Conservation (phyloP, 2,113 vertebrate genomes). For the Tachycineta bicolor region DNA sequence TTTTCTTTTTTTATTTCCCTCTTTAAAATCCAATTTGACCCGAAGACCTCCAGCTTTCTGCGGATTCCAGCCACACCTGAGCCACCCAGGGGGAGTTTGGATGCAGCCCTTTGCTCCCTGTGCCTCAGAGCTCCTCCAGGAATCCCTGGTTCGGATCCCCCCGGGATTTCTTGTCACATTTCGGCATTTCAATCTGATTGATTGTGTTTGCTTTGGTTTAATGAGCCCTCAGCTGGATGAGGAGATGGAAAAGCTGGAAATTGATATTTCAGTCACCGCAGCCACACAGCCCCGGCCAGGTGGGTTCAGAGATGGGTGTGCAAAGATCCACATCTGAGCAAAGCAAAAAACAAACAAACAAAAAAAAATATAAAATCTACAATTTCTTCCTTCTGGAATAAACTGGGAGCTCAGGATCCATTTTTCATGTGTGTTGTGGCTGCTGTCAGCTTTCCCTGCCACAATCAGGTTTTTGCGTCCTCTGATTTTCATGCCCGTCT, state of each 20-base stretch:
- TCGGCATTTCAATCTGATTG: neutral
- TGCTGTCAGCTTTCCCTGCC: neutral
- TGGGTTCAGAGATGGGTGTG: too few relatives aligned
- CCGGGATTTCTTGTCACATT: neutral
- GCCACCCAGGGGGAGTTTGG: neutral
- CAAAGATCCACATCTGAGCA: neutral
- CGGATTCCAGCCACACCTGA: neutral
- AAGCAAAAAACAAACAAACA: fast-evolving
- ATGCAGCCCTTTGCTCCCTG: neutral
- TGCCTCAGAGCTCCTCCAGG: neutral
- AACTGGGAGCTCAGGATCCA: neutral
- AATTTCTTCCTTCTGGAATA: neutral
- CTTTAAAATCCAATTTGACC: neutral
- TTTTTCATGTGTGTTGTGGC: neutral
- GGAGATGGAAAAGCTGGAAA: neutral
- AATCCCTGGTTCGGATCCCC: neutral
- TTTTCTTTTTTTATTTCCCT: neutral
- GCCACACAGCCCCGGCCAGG: too few relatives aligned
- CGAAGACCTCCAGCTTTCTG: neutral
- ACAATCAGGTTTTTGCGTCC: neutral
- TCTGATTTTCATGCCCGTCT: neutral
- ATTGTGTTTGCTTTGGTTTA: neutral
- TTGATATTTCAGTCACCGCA: neutral
- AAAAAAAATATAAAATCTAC: neutral
- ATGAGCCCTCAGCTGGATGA: neutral